Percentiles rank a stretch among this genome's conserved stretches.
Evolutionary conservation across 2,888 invertebrate species (phyloP).

Genomic region (Platycheirus albimanus): DNA sequence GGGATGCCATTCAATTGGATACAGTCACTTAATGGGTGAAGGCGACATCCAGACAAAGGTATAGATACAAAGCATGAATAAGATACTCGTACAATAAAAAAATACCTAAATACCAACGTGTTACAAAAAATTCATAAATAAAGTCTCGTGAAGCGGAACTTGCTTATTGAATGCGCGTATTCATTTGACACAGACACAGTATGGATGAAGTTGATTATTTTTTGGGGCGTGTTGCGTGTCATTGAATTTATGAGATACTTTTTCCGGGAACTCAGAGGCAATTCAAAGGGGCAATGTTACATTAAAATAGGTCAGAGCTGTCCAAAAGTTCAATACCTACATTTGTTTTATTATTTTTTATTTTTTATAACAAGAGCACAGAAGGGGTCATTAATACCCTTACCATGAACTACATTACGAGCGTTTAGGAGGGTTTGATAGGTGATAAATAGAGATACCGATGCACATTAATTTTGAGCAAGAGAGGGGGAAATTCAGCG

Average conservation of each 20-base stretch:
- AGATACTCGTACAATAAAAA: constrained; percentile 1
- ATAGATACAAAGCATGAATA: background rate
- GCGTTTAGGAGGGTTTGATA: too few species aligned
- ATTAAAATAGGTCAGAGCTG: background rate
- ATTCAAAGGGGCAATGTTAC: background rate
- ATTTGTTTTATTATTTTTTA: too few species aligned
- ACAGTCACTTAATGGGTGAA: constrained; percentile 36
- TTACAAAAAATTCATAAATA: constrained; percentile 9
- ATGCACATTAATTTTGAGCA: too few species aligned
- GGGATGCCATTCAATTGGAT: constrained; percentile 27
- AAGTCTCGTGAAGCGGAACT: constrained; percentile 8
- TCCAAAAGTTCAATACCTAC: too few species aligned
- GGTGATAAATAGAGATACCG: too few species aligned
- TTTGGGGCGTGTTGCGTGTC: background rate
- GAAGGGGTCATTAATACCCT: too few species aligned
- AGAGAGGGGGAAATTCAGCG: too few species aligned
- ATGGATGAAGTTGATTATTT: background rate
- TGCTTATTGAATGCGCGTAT: too few species aligned
- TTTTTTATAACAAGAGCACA: too few species aligned
- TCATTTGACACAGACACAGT: too few species aligned
- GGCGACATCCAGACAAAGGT: constrained; percentile 5
- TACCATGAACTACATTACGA: too few species aligned
- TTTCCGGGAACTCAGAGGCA: background rate
- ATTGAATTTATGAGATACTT: background rate
- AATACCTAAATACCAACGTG: background rate